These are phyloP conservation scores for Petrocephalus microphthalmus DNA, from an alignment of 2,113 vertebrate species.

Conservation along the genomic window DNA sequence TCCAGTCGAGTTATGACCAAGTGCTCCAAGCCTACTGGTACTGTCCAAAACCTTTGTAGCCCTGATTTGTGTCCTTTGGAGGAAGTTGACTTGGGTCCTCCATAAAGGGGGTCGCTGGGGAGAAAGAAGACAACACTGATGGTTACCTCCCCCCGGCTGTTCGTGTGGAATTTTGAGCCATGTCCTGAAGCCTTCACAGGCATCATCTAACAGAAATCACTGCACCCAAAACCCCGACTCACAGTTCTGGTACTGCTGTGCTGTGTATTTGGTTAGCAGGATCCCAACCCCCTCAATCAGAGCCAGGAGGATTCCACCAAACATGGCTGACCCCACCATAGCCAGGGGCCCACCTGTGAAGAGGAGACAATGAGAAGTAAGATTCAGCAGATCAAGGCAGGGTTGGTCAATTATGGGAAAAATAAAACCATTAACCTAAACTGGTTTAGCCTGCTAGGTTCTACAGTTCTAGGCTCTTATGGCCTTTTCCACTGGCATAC, in stretches of 20 bases:
- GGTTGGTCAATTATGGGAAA: neutral
- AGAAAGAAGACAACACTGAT: neutral
- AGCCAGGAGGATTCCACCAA: constrained; percentile 78
- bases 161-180: neutral
- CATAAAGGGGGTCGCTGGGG: constrained; percentile 63
- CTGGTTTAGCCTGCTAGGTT: neutral
- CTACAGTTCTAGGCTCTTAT: neutral
- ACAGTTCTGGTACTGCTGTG: constrained; percentile 82
- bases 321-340: constrained; percentile 84
- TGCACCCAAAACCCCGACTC: constrained; percentile 42
- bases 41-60: constrained; percentile 50
- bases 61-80: constrained; percentile 57
- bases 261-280: constrained; percentile 78
- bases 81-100: constrained; percentile 75
- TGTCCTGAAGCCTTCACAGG: neutral
- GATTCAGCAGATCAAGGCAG: neutral
- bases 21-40: constrained; percentile 51
- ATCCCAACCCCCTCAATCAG: constrained; percentile 82
- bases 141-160: neutral
- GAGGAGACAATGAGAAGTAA: neutral
- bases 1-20: neutral
- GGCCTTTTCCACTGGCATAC: neutral
- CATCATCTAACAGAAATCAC: neutral
- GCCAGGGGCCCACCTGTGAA: constrained; percentile 75
- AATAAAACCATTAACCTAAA: neutral